Evolutionary conservation across 2,797 vertebrate species (phyloP).

Genomic region (Scarus forsteni): DNA sequence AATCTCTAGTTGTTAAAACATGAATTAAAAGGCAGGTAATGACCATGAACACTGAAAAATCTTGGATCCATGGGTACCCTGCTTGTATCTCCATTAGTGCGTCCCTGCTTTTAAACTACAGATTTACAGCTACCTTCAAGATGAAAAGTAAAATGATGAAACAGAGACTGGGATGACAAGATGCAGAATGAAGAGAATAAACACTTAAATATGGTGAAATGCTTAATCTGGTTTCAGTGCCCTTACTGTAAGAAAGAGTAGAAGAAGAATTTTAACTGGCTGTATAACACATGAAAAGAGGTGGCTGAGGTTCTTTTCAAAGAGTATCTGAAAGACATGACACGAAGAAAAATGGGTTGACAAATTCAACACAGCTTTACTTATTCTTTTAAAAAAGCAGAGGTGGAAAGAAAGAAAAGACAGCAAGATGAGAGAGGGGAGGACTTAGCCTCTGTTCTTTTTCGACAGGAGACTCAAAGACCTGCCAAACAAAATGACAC

Average conservation of each 20-base stretch:
- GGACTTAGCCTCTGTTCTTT: slow-evolving; percentile 50
- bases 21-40: no score
- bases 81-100: no score
- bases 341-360: slow-evolving; percentile 48
- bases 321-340: slow-evolving; percentile 42
- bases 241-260: background rate
- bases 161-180: no score
- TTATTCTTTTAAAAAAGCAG: slow-evolving; percentile 44
- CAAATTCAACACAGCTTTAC: slow-evolving; percentile 48
- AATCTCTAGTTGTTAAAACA: no score
- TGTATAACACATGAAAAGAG: background rate
- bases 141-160: no score
- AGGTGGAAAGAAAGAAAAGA: slow-evolving; percentile 34
- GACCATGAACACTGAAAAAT: no score
- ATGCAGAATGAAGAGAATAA: no score
- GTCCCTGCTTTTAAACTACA: no score
- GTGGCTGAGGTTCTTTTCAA: slow-evolving; percentile 21
- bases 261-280: slow-evolving; percentile 14
- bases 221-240: no score
- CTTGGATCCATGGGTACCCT: no score
- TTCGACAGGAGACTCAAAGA: slow-evolving; percentile 61
- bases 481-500: slow-evolving; percentile 69
- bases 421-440: slow-evolving; percentile 42
- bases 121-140: no score
- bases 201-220: no score